Evolutionary conservation across 2,797 vertebrate species (phyloP).

Genomic region (Sebastes oblongus): DNA sequence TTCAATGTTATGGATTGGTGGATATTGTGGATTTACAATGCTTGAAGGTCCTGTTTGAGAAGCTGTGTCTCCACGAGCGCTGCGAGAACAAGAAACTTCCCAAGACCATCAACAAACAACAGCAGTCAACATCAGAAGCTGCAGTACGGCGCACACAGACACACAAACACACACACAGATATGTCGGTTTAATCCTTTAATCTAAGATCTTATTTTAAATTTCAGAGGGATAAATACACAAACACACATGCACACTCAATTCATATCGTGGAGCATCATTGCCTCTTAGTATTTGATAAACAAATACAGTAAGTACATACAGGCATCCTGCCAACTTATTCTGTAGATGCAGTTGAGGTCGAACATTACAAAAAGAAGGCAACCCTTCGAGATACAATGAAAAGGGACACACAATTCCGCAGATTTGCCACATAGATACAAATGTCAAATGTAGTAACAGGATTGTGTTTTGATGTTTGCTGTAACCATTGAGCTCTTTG

Average conservation of each 20-base stretch:
- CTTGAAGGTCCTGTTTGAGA: slow-evolving; percentile 91
- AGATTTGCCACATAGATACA: not conserved
- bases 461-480: not conserved
- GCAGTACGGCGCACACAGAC: slow-evolving; percentile 73
- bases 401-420: not conserved
- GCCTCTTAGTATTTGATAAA: not conserved
- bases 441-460: not conserved
- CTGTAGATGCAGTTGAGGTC: not conserved
- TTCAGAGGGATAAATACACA: not conserved
- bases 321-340: not conserved
- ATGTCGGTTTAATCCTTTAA: not conserved
- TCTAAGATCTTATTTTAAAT: not conserved
- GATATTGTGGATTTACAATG: slow-evolving; percentile 11
- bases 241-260: not conserved
- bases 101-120: slow-evolving; percentile 82
- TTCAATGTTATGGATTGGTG: not conserved
- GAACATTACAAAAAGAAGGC: not conserved
- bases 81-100: slow-evolving; percentile 85
- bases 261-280: not conserved
- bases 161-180: slow-evolving; percentile 11
- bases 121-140: slow-evolving; percentile 90
- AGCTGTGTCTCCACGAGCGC: slow-evolving; percentile 85
- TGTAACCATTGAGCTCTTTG: not conserved
- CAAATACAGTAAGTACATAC: not conserved
- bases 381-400: not conserved